Conservation (phyloP, 2,797 vertebrate species). For the Pantherophis vulpinus region DNA sequence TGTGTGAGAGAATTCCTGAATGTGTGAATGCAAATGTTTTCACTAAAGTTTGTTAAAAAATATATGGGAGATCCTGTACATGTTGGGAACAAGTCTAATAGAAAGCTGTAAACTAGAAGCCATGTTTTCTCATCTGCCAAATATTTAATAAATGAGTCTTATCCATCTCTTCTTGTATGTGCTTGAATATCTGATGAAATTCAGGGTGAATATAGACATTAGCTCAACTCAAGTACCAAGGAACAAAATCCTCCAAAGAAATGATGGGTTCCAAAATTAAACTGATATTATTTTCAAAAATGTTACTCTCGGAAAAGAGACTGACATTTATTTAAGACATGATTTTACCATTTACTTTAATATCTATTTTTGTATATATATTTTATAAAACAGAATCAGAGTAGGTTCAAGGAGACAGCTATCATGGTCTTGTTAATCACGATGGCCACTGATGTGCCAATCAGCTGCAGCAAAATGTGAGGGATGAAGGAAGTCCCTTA, state of each 20-base stretch:
- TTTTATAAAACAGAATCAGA: neutral
- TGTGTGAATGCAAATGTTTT: neutral
- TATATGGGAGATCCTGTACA: neutral
- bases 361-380: neutral
- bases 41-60: neutral
- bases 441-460: neutral
- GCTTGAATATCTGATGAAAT: neutral
- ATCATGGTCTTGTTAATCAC: neutral
- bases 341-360: neutral
- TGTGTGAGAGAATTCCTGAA: neutral
- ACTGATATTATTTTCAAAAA: neutral
- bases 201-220: neutral
- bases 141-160: conserved; percentile 46
- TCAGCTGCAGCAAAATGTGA: neutral
- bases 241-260: neutral
- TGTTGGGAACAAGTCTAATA: neutral
- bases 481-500: neutral
- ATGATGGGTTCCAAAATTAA: neutral
- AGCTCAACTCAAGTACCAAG: neutral
- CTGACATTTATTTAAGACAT: neutral
- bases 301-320: neutral
- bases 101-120: conserved; percentile 40
- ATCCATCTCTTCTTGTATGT: neutral
- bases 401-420: neutral
- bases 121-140: conserved; percentile 55